Conservation (phyloP, 2,113 vertebrate species). For the Paedocypris sp. region DNA sequence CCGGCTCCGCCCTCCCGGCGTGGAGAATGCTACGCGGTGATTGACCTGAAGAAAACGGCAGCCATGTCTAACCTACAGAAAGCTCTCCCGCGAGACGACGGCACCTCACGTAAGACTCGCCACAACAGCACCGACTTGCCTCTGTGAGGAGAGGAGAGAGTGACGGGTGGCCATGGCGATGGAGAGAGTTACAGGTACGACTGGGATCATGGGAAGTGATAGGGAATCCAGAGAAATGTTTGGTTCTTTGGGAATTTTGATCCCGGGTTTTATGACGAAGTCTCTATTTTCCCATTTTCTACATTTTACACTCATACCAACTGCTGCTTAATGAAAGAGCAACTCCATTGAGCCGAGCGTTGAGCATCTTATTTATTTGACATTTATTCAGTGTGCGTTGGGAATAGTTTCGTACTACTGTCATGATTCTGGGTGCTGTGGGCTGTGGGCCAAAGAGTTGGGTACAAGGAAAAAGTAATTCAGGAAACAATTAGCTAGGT, state of each 20-base stretch:
- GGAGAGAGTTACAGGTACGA: slow-evolving; percentile 26
- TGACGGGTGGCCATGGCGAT: too few species aligned
- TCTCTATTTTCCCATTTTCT: slow-evolving; percentile 15
- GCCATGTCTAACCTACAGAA: slow-evolving; percentile 97
- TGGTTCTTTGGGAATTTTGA: slow-evolving; percentile 16
- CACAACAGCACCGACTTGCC: slow-evolving; percentile 99
- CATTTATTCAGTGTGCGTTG: background rate
- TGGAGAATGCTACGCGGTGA: slow-evolving; percentile 87
- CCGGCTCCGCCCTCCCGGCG: slow-evolving; percentile 56
- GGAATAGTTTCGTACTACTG: background rate
- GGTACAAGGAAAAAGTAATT: background rate
- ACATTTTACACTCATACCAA: slow-evolving; percentile 26
- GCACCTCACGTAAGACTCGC: slow-evolving; percentile 91
- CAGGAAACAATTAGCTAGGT: background rate
- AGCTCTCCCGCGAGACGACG: slow-evolving; percentile 89
- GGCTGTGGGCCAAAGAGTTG: slow-evolving; percentile 9
- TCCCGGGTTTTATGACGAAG: slow-evolving; percentile 18
- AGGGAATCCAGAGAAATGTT: slow-evolving; percentile 2
- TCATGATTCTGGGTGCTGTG: background rate
- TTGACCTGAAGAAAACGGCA: slow-evolving; percentile 94
- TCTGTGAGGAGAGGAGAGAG: slow-evolving; percentile 61
- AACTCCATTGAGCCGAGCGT: slow-evolving; percentile 4
- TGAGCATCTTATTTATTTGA: background rate
- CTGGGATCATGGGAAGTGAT: background rate
- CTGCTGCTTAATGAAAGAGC: slow-evolving; percentile 18